Evolutionary conservation across 2,113 vertebrate species (phyloP).

Genomic region (Sapajus apella): DNA sequence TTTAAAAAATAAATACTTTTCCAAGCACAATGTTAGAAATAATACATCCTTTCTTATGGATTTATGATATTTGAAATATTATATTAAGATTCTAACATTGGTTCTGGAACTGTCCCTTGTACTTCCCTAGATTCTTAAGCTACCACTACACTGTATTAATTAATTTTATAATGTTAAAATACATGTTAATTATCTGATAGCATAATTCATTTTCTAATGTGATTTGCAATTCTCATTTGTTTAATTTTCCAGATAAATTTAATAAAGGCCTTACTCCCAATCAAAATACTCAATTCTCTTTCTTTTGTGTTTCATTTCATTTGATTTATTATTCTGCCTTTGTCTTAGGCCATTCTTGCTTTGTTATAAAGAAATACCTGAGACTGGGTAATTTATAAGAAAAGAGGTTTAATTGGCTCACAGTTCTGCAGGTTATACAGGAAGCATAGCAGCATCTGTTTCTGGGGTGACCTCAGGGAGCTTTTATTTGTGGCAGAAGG

Average conservation of each 20-base stretch:
- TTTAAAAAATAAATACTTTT: neutral
- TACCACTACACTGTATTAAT: neutral
- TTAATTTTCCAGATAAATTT: conserved; percentile 31
- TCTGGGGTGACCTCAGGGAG: no score
- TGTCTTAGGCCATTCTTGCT: no score
- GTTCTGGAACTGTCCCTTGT: neutral
- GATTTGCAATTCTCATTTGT: neutral
- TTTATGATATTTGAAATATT: neutral
- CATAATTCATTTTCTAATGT: conserved; percentile 14
- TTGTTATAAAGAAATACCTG: no score
- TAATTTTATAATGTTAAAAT: conserved; percentile 14
- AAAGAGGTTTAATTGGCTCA: no score
- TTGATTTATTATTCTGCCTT: neutral
- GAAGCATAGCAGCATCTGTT: no score
- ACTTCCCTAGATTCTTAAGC: neutral
- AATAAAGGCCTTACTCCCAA: neutral
- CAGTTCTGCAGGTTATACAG: no score
- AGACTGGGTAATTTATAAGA: no score
- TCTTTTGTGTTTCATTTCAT: conserved; percentile 17
- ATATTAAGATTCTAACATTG: neutral
- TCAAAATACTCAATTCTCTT: neutral
- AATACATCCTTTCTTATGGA: neutral
- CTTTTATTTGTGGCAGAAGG: no score
- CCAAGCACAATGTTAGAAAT: neutral
- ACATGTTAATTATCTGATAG: neutral